These are phyloP conservation scores for Tragopan temminckii DNA, from an alignment of 2,797 vertebrate species.

Conservation along the genomic window DNA sequence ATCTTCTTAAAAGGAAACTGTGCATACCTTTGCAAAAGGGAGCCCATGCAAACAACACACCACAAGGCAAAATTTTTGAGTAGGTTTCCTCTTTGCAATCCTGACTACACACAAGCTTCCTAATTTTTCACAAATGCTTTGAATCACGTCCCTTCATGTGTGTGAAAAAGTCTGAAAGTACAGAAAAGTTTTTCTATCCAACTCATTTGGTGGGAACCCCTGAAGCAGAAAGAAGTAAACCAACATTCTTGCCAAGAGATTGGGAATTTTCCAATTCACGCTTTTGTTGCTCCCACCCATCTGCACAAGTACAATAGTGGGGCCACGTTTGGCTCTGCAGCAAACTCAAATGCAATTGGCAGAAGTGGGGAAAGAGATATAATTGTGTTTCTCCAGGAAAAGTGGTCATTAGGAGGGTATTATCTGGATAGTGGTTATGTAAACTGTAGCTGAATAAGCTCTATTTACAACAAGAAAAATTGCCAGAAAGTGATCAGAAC, in stretches of 20 bases:
- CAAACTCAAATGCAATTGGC: constrained; percentile 55
- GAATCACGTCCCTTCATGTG: neutral
- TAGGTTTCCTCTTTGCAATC: neutral
- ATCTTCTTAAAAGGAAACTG: neutral
- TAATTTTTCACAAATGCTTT: neutral
- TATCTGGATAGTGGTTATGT: constrained; percentile 51
- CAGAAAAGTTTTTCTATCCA: neutral
- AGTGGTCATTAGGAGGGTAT: constrained; percentile 69
- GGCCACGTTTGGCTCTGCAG: constrained; percentile 19
- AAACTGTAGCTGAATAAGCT: constrained; percentile 65
- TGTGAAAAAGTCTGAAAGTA: neutral
- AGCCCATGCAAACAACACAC: neutral
- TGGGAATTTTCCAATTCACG: constrained; percentile 48
- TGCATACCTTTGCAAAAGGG: neutral
- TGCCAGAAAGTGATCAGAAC: constrained; percentile 73
- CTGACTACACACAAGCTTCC: neutral
- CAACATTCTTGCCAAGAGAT: neutral
- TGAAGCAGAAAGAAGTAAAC: neutral
- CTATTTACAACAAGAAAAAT: constrained; percentile 69
- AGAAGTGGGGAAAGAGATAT: neutral
- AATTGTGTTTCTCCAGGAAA: constrained; percentile 61
- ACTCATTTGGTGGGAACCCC: neutral
- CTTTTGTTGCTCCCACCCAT: constrained; percentile 48
- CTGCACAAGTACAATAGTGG: constrained; percentile 45
- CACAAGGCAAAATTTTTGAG: neutral